Evolutionary conservation across 2,888 invertebrate species (phyloP), one percentile per base, ranked within the genome.

Genomic region (Celastrina argiolus): DNA sequence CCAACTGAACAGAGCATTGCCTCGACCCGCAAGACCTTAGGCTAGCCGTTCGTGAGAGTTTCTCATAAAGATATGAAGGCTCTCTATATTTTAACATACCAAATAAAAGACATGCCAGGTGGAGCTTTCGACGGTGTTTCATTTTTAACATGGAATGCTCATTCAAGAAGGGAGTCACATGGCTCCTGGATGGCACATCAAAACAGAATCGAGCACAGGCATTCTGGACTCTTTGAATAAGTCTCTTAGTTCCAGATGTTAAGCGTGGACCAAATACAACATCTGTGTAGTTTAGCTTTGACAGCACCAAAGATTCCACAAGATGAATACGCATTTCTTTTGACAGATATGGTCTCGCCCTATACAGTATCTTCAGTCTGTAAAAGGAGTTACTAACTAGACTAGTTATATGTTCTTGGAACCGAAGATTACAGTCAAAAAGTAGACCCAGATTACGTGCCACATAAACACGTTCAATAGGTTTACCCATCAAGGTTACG

Each of bases 231-330:
- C 16, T 45, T 45, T 45, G 45, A 16, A 45, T 5, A 18, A 56
- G 22, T 26, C 28, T 56, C 28, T 56, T 16, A 2, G 56, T 14
- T 6, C 22, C 22, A 22, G 22, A 6, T 7, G 28, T 26, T 14
- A 56, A 26, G 8, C 56, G 6, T 1, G 56, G 56, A 6, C 56
- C 56, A 7, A 22, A 56, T 2, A 56, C 56, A 26, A 56, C n/a
- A 56, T 56, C 56, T 26, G 26, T 56, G 10, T 56, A 56, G 26
- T 56, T 56, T 56, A 56, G 10, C 14, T 56, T 56, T 22, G 26
- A 56, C 10, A 56, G 26, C 10, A 56, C 22, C 2, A 22, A 8
- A 1, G 56, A 56, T 8, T 56, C 56, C 1, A 26, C 22, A 3
- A 56, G 28, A 14, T 10, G 1, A 8, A 56, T 56, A 7, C 26